These are phyloP conservation scores for Drosophila ohnishii DNA, from an alignment of 1,140 invertebrate species.

Conservation along the genomic window DNA sequence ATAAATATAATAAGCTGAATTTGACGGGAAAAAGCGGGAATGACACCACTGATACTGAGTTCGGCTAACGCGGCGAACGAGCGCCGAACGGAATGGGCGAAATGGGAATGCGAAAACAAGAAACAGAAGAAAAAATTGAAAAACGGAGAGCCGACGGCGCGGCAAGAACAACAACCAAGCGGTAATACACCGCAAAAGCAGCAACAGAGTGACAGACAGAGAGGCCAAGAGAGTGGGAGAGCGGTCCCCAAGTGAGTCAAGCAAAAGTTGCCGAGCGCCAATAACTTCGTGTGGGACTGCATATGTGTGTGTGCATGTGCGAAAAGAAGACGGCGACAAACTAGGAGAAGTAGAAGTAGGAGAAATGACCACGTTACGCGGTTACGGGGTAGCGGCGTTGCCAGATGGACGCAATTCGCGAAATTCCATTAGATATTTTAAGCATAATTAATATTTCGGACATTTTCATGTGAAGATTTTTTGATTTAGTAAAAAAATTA, in stretches of 20 bases:
- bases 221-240: conserved; percentile 23
- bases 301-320: conserved; percentile 13
- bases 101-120: conserved; percentile 36
- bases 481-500: too few relatives aligned
- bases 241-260: conserved; percentile 27
- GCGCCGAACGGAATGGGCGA: conserved; percentile 26
- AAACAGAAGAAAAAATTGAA: conserved; percentile 12
- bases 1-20: too few relatives aligned
- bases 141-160: conserved; percentile 20
- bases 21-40: too few relatives aligned
- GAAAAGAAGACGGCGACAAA: conserved; percentile 31
- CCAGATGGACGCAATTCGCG: conserved; percentile 8
- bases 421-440: background rate
- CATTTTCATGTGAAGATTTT: background rate
- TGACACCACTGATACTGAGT: conserved; percentile 45
- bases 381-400: conserved; percentile 21
- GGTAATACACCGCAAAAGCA: conserved; percentile 23
- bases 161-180: conserved; percentile 8
- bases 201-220: conserved; percentile 15
- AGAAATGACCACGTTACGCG: conserved; percentile 38
- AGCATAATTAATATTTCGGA: background rate
- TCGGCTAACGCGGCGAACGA: conserved; percentile 45
- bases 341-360: conserved; percentile 25
- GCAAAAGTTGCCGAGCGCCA: conserved; percentile 27
- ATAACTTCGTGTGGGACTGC: conserved; percentile 28